Conservation (phyloP, 1,140 invertebrate species). For the Drosophila erecta region DNA sequence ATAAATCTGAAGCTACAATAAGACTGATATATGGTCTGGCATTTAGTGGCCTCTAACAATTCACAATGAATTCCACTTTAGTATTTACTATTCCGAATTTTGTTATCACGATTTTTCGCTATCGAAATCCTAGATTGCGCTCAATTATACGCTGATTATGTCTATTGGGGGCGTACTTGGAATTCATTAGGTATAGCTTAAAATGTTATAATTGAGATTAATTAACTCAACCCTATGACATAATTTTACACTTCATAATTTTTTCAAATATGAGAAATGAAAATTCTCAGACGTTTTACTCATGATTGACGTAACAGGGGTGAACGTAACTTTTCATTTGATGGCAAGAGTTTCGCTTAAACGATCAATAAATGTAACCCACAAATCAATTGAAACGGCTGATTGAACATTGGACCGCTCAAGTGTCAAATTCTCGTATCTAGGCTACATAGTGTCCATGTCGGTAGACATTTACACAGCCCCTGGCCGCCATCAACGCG, state of each 20-base stretch:
- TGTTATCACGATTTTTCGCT: conserved; percentile 12
- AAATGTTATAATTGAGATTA: conserved; percentile 55
- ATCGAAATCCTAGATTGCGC: conserved; percentile 33
- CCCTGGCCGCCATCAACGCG: conserved; percentile 41
- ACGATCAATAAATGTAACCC: conserved; percentile 55
- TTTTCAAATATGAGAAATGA: conserved; percentile 14
- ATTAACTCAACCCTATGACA: conserved; percentile 44
- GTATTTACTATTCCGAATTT: conserved; percentile 1
- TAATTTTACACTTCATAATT: conserved; percentile 22
- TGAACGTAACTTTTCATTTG: conserved; percentile 6
- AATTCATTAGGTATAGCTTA: conserved; percentile 64
- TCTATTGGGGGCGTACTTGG: conserved; percentile 55
- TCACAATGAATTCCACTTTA: conserved; percentile 41
- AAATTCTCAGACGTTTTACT: conserved; percentile 54
- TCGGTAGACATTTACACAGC: conserved; percentile 61
- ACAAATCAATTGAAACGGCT: conserved; percentile 76
- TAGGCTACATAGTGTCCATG: conserved; percentile 46
- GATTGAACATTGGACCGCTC: conserved; percentile 69
- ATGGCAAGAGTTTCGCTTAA: conserved; percentile 25
- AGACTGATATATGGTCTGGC: conserved; percentile 9
- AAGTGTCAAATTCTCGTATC: conserved; percentile 65
- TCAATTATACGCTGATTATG: conserved; percentile 59
- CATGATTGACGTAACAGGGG: conserved; percentile 27
- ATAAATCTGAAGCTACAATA: conserved; percentile 29
- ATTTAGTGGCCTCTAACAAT: conserved; percentile 41